Conservation (phyloP, 2,113 vertebrate species). For the Hippolais icterina region DNA sequence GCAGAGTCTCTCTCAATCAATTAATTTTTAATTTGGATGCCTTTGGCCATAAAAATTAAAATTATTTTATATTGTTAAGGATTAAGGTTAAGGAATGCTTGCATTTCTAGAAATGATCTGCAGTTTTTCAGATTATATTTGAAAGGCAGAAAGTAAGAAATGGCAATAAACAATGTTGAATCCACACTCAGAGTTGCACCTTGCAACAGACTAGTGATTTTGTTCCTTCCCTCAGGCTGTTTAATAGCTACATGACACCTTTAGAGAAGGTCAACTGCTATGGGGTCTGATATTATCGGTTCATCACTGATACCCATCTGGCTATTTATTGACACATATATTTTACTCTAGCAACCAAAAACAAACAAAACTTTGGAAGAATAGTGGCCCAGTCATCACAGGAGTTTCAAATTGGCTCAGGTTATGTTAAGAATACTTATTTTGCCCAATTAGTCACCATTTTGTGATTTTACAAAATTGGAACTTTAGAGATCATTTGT, state of each 20-base stretch:
- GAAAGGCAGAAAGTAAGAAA: neutral
- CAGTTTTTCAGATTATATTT: neutral
- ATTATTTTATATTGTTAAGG: neutral
- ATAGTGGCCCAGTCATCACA: neutral
- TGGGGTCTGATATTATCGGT: constrained; percentile 33
- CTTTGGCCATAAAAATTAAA: neutral
- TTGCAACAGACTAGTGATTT: constrained; percentile 1
- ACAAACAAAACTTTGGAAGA: constrained; percentile 2
- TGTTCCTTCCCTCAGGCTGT: constrained; percentile 18
- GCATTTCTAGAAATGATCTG: neutral
- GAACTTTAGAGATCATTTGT: neutral
- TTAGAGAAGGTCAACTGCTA: constrained; percentile 40
- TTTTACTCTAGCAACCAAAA: constrained; percentile 10
- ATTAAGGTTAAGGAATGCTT: neutral
- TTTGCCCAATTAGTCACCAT: neutral
- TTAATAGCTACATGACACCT: constrained; percentile 32
- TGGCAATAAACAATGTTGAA: neutral
- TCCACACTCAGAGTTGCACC: neutral
- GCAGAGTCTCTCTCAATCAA: neutral
- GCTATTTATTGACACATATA: constrained; percentile 42
- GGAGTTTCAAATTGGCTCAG: neutral
- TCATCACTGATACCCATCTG: constrained; percentile 33
- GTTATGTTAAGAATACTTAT: neutral
- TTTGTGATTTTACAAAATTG: neutral
- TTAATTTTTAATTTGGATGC: neutral